phyloP scores from a whole-genome alignment of 2,888 invertebrate species.

The Pterostichus madidus region DNA sequence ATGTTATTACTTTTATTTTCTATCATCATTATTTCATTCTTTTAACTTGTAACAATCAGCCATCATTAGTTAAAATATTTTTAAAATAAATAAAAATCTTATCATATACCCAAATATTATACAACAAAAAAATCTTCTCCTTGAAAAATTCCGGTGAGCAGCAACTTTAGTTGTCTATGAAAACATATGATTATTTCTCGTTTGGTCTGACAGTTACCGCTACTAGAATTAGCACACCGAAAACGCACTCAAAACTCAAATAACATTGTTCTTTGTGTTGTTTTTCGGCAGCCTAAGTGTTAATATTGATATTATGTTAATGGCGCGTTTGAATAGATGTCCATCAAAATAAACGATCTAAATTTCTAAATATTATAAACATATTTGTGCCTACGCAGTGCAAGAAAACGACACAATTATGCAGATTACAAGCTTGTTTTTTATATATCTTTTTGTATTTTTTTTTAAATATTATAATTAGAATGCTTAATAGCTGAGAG shows the following conservation, averaged over 20 bases:
- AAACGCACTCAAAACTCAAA: slow-evolving; percentile 1
- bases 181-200: slow-evolving; percentile 24
- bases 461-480: slow-evolving; percentile 7
- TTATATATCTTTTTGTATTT: slow-evolving; percentile 13
- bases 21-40: no score
- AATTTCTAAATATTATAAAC: no score
- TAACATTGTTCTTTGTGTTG: background rate
- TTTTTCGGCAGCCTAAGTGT: background rate
- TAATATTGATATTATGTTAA: no score
- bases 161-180: background rate
- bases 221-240: slow-evolving; percentile 27
- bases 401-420: background rate
- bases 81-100: no score
- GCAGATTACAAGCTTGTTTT: slow-evolving; percentile 6
- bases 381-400: no score
- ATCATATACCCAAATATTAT: slow-evolving; percentile 1
- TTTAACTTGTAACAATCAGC: no score
- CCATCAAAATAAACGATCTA: no score
- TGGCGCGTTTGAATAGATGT: no score
- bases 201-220: slow-evolving; percentile 32
- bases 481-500: background rate
- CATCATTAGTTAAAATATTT: no score
- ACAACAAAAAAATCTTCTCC: background rate
- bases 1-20: no score
- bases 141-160: background rate